Conservation (phyloP, 2,888 invertebrate species). For the Lasius platythorax region DNA sequence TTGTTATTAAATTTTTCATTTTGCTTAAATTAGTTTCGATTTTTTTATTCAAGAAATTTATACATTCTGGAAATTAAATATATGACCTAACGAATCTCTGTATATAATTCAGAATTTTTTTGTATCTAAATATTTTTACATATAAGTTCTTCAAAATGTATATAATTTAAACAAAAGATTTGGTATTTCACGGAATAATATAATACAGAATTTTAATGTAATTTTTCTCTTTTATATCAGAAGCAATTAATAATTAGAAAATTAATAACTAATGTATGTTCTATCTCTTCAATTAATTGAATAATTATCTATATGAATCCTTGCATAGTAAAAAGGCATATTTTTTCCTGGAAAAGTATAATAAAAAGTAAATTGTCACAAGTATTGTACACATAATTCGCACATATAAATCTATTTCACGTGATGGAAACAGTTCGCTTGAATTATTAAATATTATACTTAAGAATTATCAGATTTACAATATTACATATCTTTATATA, state of each 20-base stretch:
- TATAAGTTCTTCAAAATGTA: neutral
- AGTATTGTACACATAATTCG: neutral
- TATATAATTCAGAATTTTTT: neutral
- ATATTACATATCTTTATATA: neutral
- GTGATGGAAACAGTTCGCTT: neutral
- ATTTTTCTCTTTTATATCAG: neutral
- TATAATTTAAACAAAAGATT: neutral
- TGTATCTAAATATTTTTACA: neutral
- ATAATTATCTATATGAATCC: neutral
- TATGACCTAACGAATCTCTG: neutral
- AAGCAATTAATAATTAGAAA: constrained; percentile 12
- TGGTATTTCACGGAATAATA: neutral
- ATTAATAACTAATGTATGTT: neutral
- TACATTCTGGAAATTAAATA: neutral
- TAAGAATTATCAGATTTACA: neutral
- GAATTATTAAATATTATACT: neutral
- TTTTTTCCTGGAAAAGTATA: neutral
- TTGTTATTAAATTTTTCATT: constrained; percentile 3
- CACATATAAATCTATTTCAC: neutral
- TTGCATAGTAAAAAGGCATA: neutral
- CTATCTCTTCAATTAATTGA: neutral
- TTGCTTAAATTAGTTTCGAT: neutral
- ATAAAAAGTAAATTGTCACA: neutral
- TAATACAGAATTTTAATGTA: neutral
- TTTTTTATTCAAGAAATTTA: neutral